Evolutionary conservation across 2,888 invertebrate genomes (phyloP), one percentile per base, ranked within the genome.

Genomic region (Eutolmus rufibarbis): DNA sequence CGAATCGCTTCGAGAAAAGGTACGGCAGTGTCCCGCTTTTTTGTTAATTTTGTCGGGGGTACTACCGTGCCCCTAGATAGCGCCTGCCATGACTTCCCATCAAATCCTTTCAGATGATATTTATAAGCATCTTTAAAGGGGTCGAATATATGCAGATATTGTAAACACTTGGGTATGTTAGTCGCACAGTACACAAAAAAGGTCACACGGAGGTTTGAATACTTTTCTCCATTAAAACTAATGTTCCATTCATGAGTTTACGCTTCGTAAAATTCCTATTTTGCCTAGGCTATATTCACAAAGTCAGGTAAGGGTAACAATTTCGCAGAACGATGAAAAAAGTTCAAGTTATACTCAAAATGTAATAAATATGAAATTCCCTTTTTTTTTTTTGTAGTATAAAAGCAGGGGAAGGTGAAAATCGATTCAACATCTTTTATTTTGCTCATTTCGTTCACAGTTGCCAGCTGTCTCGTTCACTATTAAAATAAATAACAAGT

Each of bases 231-330:
- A 85, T 85, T 74, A 85, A 74, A 85, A 19, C 85, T 85, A 85
- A 85, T 85, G 85, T 74, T 85, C 85, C 85, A 85, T 85, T 74
- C 74, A 85, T 85, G 74, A 85, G 37, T 85, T 85, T 85, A 85
- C 74, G 85, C 74, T 85, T 74, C 85, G 74, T 85, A 74, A 85
- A 85, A 28, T 28, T 31, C 46, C 43, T 74, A 46, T 82, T 82
- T 82, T 57, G 57, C 57, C 19, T 57, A 57, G 57, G 23, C n/a
- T 16, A 19, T 12, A 51, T 34, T 51, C 46, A 19, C 16, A 7
- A 34, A 34, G 34, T 7, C 34, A 34, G 34, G 34, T 34, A 57
- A 28, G 56, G 28, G 31, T 23, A 81, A 16, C 79, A 57, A 2
- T 37, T 19, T 28, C 57, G 7, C 19, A 31, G 37, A 31, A 82